Conservation (phyloP, 2,888 invertebrate genomes). For the Dynastes maya region DNA sequence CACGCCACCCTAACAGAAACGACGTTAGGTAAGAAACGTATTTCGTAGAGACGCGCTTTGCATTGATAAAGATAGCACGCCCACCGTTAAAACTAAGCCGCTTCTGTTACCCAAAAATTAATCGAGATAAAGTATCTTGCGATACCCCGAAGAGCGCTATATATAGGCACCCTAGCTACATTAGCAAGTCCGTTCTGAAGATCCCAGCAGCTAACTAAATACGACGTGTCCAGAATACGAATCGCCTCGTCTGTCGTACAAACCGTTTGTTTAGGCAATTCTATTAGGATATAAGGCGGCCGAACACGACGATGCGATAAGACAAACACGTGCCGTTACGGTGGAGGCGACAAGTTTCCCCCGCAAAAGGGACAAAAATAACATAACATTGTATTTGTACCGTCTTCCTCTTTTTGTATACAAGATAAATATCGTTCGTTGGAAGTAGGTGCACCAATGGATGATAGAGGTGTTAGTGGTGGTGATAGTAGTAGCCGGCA, state of each 20-base stretch:
- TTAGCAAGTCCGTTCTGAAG: conserved; percentile 26
- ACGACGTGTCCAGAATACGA: conserved; percentile 34
- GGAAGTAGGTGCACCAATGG: not conserved
- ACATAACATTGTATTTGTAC: conserved; percentile 10
- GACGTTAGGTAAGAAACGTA: conserved; percentile 5
- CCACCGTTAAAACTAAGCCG: too few relatives aligned
- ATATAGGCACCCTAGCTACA: not conserved
- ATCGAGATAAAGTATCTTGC: not conserved
- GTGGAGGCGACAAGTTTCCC: not conserved
- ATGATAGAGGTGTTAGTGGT: too few relatives aligned
- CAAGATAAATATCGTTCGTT: not conserved
- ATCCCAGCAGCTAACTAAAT: conserved; percentile 32
- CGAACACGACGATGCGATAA: conserved; percentile 26
- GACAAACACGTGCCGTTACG: conserved; percentile 38
- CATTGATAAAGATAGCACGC: not conserved
- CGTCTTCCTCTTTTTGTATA: not conserved
- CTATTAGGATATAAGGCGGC: conserved; percentile 31
- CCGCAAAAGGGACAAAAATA: conserved; percentile 17
- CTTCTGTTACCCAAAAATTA: not conserved
- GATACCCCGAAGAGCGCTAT: not conserved
- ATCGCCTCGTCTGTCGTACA: not conserved
- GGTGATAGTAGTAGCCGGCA: conserved; percentile 1
- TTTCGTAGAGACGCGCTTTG: not conserved
- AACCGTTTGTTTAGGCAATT: conserved; percentile 43
- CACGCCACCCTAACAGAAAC: too few relatives aligned